These are phyloP conservation scores for Chrosomus eos DNA, from an alignment of 2,797 vertebrate genomes.

Conservation along the genomic window DNA sequence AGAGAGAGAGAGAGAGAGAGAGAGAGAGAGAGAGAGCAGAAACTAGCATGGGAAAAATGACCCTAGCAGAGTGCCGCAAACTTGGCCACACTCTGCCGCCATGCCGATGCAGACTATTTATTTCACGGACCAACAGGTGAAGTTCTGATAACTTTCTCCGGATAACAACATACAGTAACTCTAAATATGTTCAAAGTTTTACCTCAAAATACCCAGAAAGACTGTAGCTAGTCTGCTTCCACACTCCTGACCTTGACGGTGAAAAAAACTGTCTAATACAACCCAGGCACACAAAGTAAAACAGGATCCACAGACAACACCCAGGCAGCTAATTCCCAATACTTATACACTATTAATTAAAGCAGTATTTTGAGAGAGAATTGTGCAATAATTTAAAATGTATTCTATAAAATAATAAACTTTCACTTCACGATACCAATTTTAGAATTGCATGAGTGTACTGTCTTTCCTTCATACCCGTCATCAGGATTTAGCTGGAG, in stretches of 20 bases:
- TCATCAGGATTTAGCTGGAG: conserved; percentile 57
- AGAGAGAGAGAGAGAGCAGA: conserved; percentile 54
- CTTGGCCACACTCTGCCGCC: conserved; percentile 52
- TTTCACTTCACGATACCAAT: conserved; percentile 45
- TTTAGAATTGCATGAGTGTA: conserved; percentile 20
- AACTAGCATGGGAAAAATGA: conserved; percentile 58
- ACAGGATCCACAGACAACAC: neutral
- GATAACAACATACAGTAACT: conserved; percentile 33
- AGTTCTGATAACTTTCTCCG: conserved; percentile 62
- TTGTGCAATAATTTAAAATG: neutral
- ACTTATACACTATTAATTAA: conserved; percentile 32
- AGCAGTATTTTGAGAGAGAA: conserved; percentile 9
- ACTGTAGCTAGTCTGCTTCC: conserved; percentile 41
- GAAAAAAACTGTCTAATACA: neutral
- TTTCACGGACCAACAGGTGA: conserved; percentile 63
- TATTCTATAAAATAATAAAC: conserved; percentile 25
- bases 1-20: conserved; percentile 46
- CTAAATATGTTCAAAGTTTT: conserved; percentile 58
- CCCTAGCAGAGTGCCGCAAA: conserved; percentile 52
- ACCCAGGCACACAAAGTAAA: conserved; percentile 12
- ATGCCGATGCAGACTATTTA: conserved; percentile 57
- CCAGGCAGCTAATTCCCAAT: conserved; percentile 7
- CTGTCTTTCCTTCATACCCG: conserved; percentile 53
- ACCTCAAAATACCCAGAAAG: conserved; percentile 27
- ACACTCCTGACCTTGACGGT: conserved; percentile 31